A percentile compares a stretch with the other conserved stretches of the same genome.
Conservation (phyloP, 2,113 vertebrate genomes). For the Passer montanus region DNA sequence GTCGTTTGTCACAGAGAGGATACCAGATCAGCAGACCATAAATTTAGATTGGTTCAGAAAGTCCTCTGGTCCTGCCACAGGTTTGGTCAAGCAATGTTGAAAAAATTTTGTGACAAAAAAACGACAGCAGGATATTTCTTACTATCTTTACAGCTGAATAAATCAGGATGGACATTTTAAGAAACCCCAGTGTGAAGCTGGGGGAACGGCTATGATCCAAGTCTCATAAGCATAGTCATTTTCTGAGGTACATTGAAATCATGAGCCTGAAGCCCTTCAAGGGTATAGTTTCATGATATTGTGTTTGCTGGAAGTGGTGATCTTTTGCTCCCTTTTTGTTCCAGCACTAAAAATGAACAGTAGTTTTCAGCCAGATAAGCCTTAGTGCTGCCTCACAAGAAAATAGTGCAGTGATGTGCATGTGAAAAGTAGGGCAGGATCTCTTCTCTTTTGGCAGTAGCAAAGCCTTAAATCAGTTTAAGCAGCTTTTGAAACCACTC, state of each 20-base stretch:
- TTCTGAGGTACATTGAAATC: background rate
- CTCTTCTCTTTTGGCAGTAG: background rate
- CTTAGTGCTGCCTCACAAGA: background rate
- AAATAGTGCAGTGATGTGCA: background rate
- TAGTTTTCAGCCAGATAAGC: background rate
- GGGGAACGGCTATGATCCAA: background rate
- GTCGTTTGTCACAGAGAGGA: background rate
- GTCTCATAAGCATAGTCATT: background rate
- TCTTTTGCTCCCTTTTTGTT: background rate
- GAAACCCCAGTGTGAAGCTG: background rate
- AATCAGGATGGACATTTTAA: background rate
- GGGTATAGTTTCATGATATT: background rate
- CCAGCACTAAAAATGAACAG: background rate
- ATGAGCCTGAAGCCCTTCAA: background rate
- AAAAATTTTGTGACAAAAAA: background rate
- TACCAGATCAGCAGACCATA: background rate
- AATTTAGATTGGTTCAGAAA: background rate
- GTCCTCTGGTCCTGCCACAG: background rate
- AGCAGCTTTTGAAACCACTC: background rate
- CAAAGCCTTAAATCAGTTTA: background rate
- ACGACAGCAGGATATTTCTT: background rate
- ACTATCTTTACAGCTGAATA: background rate
- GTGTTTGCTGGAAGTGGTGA: background rate
- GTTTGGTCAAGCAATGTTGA: background rate
- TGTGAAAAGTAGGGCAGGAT: background rate